Evolutionary conservation across 2,797 vertebrate species (phyloP).

Genomic region (Phalloptychus januarius): DNA sequence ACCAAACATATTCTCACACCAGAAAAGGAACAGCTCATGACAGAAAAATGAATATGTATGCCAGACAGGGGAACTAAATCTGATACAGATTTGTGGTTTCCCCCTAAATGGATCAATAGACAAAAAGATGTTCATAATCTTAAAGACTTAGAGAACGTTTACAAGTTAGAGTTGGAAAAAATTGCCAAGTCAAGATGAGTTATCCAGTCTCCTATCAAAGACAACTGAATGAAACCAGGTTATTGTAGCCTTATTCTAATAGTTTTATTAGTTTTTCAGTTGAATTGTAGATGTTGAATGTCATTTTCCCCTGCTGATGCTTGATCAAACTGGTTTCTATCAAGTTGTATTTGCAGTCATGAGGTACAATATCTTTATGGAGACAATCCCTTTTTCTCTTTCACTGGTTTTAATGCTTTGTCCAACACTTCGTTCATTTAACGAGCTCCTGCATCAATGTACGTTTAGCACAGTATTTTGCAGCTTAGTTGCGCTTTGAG

Average conservation of each 20-base stretch:
- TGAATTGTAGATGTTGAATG: neutral
- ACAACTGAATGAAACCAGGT: neutral
- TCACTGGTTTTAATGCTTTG: conserved; percentile 6
- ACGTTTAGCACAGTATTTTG: conserved; percentile 15
- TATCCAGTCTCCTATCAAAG: neutral
- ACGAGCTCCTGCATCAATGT: conserved; percentile 12
- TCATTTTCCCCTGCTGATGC: neutral
- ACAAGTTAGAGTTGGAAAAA: neutral
- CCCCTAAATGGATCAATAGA: neutral
- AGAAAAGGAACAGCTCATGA: neutral
- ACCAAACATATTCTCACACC: neutral
- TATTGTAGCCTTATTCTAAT: neutral
- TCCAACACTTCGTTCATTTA: conserved; percentile 1
- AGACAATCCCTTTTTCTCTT: neutral
- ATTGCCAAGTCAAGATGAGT: neutral
- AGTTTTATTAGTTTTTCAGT: neutral
- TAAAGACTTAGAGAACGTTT: neutral
- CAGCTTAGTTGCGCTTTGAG: conserved; percentile 29
- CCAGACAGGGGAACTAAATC: neutral
- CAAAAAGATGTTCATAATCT: neutral
- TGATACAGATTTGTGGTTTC: neutral
- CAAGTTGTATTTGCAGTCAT: neutral
- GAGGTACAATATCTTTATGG: neutral
- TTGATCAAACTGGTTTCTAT: neutral
- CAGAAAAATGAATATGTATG: neutral